A percentile compares a stretch with the other conserved stretches of the same genome.
Conservation (phyloP, 2,888 invertebrate genomes). For the Mythimna lalbum region DNA sequence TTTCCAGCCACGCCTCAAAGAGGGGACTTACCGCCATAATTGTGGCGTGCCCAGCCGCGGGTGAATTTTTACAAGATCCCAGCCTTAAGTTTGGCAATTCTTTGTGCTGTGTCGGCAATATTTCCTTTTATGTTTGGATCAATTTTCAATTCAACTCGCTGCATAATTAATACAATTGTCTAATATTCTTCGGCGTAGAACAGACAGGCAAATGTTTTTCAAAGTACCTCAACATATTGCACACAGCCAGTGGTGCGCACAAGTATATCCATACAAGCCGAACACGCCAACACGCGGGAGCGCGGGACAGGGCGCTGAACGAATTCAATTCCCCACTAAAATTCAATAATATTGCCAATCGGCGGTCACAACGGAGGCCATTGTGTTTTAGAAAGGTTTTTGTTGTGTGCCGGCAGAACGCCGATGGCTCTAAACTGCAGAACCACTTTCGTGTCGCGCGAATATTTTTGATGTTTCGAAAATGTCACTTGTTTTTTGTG, state of each 20-base stretch:
- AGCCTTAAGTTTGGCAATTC: no score
- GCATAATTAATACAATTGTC: neutral
- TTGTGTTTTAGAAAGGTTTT: constrained; percentile 68
- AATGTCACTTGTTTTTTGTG: constrained; percentile 25
- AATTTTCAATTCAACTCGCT: neutral
- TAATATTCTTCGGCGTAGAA: neutral
- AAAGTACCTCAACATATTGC: constrained; percentile 15
- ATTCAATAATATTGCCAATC: constrained; percentile 74
- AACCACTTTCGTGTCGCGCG: constrained; percentile 48
- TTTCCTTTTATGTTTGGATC: neutral
- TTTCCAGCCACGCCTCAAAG: no score
- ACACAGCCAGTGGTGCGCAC: constrained; percentile 30
- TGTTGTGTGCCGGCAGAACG: constrained; percentile 48
- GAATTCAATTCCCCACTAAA: constrained; percentile 70
- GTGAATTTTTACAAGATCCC: no score
- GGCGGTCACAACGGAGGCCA: constrained; percentile 64
- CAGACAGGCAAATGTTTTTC: neutral
- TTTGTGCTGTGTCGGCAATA: no score
- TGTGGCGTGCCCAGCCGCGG: no score
- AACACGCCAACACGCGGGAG: constrained; percentile 40
- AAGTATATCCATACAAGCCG: constrained; percentile 46
- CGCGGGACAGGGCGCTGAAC: constrained; percentile 48
- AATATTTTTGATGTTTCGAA: constrained; percentile 41
- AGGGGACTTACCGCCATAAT: no score
- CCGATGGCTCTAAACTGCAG: constrained; percentile 54